Conservation (phyloP, 2,113 vertebrate genomes). For the Caranx ignobilis region DNA sequence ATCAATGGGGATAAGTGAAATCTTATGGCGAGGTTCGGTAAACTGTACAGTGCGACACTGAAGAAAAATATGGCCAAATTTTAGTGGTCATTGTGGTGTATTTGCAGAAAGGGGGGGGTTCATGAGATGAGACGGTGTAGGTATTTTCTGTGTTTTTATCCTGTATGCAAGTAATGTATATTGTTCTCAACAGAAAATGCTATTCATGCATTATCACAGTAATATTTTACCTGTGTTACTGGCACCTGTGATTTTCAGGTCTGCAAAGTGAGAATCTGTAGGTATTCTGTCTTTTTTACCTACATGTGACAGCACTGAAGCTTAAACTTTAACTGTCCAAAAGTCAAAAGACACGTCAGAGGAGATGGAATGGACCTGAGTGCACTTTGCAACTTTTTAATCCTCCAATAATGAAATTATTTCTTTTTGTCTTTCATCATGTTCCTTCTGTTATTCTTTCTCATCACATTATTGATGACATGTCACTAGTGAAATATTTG, state of each 20-base stretch:
- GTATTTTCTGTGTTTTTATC: slow-evolving; percentile 46
- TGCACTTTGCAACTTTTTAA: slow-evolving; percentile 39
- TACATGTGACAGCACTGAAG: background rate
- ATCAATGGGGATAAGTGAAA: background rate
- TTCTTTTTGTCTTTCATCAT: background rate
- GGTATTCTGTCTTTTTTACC: slow-evolving; percentile 12
- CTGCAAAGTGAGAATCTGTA: slow-evolving; percentile 33
- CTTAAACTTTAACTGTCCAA: background rate
- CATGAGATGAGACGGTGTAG: slow-evolving; percentile 3
- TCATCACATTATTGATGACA: slow-evolving; percentile 1
- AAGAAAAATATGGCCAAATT: slow-evolving; percentile 34
- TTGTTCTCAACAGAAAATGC: slow-evolving; percentile 29
- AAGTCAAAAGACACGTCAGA: background rate
- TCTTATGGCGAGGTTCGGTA: background rate
- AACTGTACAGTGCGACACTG: slow-evolving; percentile 48
- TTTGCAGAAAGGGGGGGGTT: slow-evolving; percentile 14
- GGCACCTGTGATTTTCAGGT: slow-evolving; percentile 12
- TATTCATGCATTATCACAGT: slow-evolving; percentile 20
- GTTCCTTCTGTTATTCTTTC: no score
- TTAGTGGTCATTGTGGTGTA: slow-evolving; percentile 20
- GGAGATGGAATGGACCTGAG: slow-evolving; percentile 3
- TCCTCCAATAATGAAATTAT: background rate
- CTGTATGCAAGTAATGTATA: slow-evolving; percentile 57
- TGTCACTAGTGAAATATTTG: background rate
- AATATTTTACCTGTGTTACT: slow-evolving; percentile 36